phyloP scores from a whole-genome alignment of 2,113 vertebrate species.

The Cathartes aura region DNA sequence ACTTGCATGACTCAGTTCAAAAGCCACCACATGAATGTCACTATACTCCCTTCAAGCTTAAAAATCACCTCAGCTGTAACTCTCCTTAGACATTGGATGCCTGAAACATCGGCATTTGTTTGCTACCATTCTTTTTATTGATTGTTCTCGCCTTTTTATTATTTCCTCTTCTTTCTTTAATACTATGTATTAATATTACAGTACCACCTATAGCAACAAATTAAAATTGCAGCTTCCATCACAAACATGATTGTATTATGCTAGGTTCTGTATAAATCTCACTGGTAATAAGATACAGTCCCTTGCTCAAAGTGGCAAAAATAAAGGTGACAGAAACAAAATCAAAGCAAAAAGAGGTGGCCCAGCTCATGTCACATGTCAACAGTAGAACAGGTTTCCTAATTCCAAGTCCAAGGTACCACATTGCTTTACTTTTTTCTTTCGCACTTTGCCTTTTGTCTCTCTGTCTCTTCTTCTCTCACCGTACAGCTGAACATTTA shows the following conservation, averaged over 20 bases:
- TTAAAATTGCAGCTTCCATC: slow-evolving; percentile 38
- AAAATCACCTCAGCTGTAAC: background rate
- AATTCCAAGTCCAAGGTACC: background rate
- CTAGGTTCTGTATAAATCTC: background rate
- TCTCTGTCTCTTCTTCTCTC: background rate
- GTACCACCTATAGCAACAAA: slow-evolving; percentile 68
- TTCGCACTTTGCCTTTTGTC: background rate
- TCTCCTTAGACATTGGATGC: background rate
- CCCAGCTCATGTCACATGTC: background rate
- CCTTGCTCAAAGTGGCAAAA: background rate
- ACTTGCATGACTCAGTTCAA: background rate
- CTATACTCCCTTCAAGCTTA: background rate
- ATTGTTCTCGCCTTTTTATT: background rate
- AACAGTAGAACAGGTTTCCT: background rate
- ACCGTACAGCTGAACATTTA: background rate
- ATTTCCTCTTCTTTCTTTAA: background rate
- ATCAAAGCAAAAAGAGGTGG: background rate
- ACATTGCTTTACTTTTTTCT: background rate
- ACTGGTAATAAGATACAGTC: background rate
- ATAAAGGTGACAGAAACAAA: background rate
- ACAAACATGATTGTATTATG: background rate
- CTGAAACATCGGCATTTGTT: background rate
- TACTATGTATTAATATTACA: slow-evolving; percentile 52
- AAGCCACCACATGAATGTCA: background rate
- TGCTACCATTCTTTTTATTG: background rate